Evolutionary conservation across 2,113 vertebrate species (phyloP), one percentile per base, ranked within the genome.

Genomic region (Opisthocomus hoazin): DNA sequence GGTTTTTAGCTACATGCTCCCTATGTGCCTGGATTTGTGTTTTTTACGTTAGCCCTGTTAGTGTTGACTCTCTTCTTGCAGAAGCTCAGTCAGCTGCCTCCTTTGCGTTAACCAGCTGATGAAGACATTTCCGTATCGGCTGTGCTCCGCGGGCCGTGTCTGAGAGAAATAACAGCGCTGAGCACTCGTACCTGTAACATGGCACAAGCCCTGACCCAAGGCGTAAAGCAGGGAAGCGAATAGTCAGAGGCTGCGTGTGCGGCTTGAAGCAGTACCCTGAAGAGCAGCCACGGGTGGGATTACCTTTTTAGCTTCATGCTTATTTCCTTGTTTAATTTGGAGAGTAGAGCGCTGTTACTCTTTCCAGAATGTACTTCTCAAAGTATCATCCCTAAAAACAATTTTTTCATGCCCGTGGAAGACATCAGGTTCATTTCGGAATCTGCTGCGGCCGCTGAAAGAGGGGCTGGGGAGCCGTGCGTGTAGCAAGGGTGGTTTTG

Each of bases 391-490:
- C n/a, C 26, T 60, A 22, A 81, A 92, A 77, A 20, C n/a, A 30
- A 51, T 46, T 63, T 70, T 63, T 70, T 43, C 0, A 0, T 29
- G 16, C 83, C 11, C 0, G 0, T 66, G 51, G 43, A 63, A 87
- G 53, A 30, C 10, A 8, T 71, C 15, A 2, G 10, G 34, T 64
- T 81, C 4, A 26, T 56, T 58, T 37, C 51, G 24, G 73, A 89
- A 30, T 43, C 27, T 48, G 32, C 60, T 90, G 70, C 27, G 63
- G 68, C 68, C 1, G 2, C 56, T 45, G 65, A 16, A 82, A 39
- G 78, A 76, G 20, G 24, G 65, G 22, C 71, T 56, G 56, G 68
- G 73, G 53, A 82, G 32, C 73, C 5, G 8, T 58, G 39, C 30
- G 5, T 0, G 6, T 71, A 74, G 51, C 74, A 78, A 60, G 66